A percentile compares a stretch with the other conserved stretches of the same genome.
Evolutionary conservation across 2,888 invertebrate genomes (phyloP).

Genomic region (Nomada ruficornis): DNA sequence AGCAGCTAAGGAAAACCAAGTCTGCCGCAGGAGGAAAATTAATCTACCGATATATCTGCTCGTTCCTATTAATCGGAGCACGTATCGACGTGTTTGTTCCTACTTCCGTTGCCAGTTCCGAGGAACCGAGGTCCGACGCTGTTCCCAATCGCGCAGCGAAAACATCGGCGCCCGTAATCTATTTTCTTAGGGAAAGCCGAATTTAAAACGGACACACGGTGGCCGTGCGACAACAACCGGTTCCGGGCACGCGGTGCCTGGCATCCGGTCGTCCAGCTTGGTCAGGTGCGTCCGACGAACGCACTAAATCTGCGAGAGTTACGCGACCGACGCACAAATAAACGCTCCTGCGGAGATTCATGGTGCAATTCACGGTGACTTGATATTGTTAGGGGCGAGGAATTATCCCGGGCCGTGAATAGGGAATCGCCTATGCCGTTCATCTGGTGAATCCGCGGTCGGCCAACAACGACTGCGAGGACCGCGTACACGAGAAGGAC

Average conservation of each 20-base stretch:
- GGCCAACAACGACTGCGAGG: constrained; percentile 12
- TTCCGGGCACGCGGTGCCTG: constrained; percentile 50
- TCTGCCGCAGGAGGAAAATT: too few species aligned
- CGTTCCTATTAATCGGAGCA: too few species aligned
- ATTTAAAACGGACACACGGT: constrained; percentile 50
- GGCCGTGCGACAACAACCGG: constrained; percentile 45
- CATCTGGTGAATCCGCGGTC: constrained; percentile 63
- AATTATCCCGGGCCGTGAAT: constrained; percentile 75
- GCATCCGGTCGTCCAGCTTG: constrained; percentile 62
- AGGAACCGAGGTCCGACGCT: too few species aligned
- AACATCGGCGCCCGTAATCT: background rate
- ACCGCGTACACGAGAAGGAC: background rate
- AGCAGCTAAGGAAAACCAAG: too few species aligned
- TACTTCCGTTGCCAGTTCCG: too few species aligned
- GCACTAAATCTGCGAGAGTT: constrained; percentile 79
- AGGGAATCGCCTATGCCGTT: constrained; percentile 70
- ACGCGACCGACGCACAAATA: constrained; percentile 75
- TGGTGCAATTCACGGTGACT: constrained; percentile 76
- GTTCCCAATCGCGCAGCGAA: background rate
- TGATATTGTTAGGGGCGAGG: constrained; percentile 75
- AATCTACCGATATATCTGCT: too few species aligned
- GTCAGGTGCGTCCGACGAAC: constrained; percentile 77
- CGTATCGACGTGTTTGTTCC: too few species aligned
- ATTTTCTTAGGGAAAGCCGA: constrained; percentile 16
- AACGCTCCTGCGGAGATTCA: constrained; percentile 76